Conservation (phyloP, 23 tunicate species). For the Styela plicata region DNA sequence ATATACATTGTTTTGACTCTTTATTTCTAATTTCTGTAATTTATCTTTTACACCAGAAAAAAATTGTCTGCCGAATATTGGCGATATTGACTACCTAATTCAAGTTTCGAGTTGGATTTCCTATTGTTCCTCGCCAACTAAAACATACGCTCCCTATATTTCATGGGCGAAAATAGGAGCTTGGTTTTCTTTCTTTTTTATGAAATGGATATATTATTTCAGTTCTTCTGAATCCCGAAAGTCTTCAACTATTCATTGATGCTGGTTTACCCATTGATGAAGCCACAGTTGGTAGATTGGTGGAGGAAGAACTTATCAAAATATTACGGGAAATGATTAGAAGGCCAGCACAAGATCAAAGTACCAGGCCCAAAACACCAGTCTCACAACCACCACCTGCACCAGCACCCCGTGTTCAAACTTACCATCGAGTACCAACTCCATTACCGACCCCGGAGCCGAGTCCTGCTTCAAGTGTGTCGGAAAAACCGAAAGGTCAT, state of each 20-base stretch:
- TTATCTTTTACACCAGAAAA: too few species aligned
- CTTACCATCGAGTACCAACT: slow-evolving; percentile 13
- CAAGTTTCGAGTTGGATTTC: too few species aligned
- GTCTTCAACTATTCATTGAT: slow-evolving; percentile 36
- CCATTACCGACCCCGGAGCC: slow-evolving; percentile 31
- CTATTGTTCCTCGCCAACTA: too few species aligned
- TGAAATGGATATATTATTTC: neutral
- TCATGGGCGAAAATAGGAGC: too few species aligned
- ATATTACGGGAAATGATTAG: slow-evolving; percentile 38
- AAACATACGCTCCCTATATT: too few species aligned
- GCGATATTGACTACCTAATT: too few species aligned
- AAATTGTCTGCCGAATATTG: too few species aligned
- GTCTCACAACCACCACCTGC: neutral
- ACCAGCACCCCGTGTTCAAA: neutral
- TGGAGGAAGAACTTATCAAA: slow-evolving; percentile 35
- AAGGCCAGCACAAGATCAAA: slow-evolving; percentile 11
- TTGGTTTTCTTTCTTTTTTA: too few species aligned
- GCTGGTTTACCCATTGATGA: slow-evolving; percentile 31
- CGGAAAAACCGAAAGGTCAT: neutral
- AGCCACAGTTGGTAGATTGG: slow-evolving; percentile 26
- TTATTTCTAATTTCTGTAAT: too few species aligned
- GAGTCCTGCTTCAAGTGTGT: slow-evolving; percentile 16
- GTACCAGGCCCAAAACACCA: neutral
- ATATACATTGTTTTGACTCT: too few species aligned
- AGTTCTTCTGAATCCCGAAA: slow-evolving; percentile 29